These are phyloP conservation scores for Lithobates sylvaticus DNA, from an alignment of 2,797 vertebrate genomes.

Conservation along the genomic window DNA sequence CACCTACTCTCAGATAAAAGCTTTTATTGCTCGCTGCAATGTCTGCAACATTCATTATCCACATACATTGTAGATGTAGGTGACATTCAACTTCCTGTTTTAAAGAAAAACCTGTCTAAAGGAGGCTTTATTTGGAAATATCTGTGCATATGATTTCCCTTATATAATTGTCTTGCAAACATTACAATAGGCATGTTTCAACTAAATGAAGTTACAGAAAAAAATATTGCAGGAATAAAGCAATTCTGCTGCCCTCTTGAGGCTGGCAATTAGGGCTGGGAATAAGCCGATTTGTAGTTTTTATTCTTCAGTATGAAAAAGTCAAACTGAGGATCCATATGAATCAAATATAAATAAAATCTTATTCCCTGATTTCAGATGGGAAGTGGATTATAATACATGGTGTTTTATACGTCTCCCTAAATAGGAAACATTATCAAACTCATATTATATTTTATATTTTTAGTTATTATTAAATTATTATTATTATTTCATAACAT, in stretches of 20 bases:
- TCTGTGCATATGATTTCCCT: background rate
- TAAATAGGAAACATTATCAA: no score
- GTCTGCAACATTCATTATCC: slow-evolving; percentile 6
- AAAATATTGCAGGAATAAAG: background rate
- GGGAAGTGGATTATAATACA: no score
- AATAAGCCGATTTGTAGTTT: background rate
- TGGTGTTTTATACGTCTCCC: no score
- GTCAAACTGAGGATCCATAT: no score
- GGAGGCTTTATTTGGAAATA: slow-evolving; percentile 33
- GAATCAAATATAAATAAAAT: no score
- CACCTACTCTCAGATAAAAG: slow-evolving; percentile 64
- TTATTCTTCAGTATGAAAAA: background rate
- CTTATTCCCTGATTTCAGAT: no score
- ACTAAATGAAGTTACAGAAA: slow-evolving; percentile 20
- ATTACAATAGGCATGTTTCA: slow-evolving; percentile 31
- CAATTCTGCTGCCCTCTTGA: slow-evolving; percentile 41
- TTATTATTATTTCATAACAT: no score
- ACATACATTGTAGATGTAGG: background rate
- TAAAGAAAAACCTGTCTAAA: background rate
- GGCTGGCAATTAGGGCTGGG: background rate
- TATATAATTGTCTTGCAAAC: slow-evolving; percentile 37
- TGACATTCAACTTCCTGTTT: background rate
- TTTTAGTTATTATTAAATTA: no score
- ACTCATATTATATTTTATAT: no score
- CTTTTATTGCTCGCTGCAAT: background rate